Base-by-base conservation (phyloP, 2,888 invertebrate species). In the Eupithecia centaureata region DNA sequence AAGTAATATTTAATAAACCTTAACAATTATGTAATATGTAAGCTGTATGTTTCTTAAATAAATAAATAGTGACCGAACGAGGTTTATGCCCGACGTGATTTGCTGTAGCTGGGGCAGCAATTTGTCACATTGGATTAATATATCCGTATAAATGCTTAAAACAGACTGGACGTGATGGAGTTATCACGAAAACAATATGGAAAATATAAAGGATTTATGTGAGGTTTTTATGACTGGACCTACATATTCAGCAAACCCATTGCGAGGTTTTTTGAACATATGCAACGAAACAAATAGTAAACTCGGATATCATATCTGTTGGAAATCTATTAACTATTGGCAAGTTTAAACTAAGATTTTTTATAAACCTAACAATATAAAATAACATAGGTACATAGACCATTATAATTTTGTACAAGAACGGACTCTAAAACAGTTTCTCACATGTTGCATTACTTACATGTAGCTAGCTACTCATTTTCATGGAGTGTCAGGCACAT, bases 401-500 rank as follows among this genome's bases (percentile, higher is more conserved):
- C 79, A 79, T 85, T 35, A 35, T 59, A 59, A 51, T 15, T 15
- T 27, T 52, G 27, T 8, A 52, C 22, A 47, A 47, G 22, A 47
- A 47, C 52, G 7, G 27, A 13, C 27, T 27, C 52, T 52, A 25
- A 25, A 13, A 27, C 7, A 15, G 15, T 52, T 52, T 27, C 27
- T 15, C 15, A 27, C 52, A 13, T 52, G 15, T 52, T 52, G 27
- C 59, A 35, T 28, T 38, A 82, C 82, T 47, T 47, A 3, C 22
- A 22, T 47, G n/a, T n/a, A n/a, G n/a, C n/a, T n/a, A n/a, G n/a
- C 76, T 82, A 80, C 80, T 81, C 80, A 84, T 87, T 87, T 88
- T 88, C 85, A 87, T 88, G 88, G 85, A 88, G 70, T 83, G 84
- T 85, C 85, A 78, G 80, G 79, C 87, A 87, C 83, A 86, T 89